These are phyloP conservation scores for Amorpha juglandis DNA, from an alignment of 2,888 invertebrate genomes.

Conservation along the genomic window DNA sequence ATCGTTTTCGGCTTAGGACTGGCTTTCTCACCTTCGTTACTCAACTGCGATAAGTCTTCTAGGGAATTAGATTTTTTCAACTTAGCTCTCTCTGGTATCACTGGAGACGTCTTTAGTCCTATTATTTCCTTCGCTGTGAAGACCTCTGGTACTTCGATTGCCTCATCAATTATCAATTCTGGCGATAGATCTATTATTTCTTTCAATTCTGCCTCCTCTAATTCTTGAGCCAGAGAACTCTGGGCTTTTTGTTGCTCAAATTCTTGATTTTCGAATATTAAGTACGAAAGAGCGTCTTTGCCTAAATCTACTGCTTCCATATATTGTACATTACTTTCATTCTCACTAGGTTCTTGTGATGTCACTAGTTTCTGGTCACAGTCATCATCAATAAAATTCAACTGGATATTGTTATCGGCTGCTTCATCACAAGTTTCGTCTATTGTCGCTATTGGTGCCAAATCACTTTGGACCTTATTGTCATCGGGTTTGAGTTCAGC, in stretches of 20 bases:
- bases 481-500: constrained; percentile 56
- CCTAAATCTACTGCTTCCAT: constrained; percentile 67
- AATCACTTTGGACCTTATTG: constrained; percentile 52
- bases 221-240: constrained; percentile 66
- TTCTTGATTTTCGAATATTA: constrained; percentile 66
- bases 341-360: constrained; percentile 36
- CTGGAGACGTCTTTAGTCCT: constrained; percentile 59
- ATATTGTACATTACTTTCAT: constrained; percentile 38
- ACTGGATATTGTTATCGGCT: constrained; percentile 52
- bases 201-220: constrained; percentile 70
- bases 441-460: constrained; percentile 76
- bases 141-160: constrained; percentile 59
- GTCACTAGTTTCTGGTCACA: constrained; percentile 53
- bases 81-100: constrained; percentile 72
- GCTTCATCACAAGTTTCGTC: constrained; percentile 70
- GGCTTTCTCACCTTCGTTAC: constrained; percentile 49
- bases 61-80: constrained; percentile 71
- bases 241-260: constrained; percentile 47
- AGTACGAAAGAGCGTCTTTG: constrained; percentile 73
- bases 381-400: constrained; percentile 66
- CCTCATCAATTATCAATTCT: constrained; percentile 71
- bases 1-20: constrained; percentile 68
- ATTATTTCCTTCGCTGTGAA: constrained; percentile 61
- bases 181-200: constrained; percentile 73
- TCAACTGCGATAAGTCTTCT: constrained; percentile 64